phyloP scores from a whole-genome alignment of 2,888 invertebrate species.

The Epinotia ramella region DNA sequence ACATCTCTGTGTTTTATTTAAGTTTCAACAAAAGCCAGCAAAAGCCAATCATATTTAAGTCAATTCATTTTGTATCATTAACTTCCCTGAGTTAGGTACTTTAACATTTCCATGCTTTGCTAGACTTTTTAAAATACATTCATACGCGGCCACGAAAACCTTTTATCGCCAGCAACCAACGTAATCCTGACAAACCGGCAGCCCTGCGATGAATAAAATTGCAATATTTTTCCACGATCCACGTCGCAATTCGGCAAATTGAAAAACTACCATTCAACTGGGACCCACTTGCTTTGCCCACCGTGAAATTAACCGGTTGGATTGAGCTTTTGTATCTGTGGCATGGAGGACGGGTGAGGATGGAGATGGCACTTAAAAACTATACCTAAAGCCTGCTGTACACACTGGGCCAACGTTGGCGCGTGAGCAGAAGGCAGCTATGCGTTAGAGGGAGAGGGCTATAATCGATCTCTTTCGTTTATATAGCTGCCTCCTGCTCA shows the following conservation, averaged over 20 bases:
- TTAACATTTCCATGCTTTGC: background rate
- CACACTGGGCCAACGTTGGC: too few relatives aligned
- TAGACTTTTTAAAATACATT: slow-evolving; percentile 10
- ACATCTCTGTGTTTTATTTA: background rate
- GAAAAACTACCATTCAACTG: slow-evolving; percentile 60
- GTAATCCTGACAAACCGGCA: slow-evolving; percentile 42
- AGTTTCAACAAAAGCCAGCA: background rate
- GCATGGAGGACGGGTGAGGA: background rate
- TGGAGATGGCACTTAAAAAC: slow-evolving; percentile 8
- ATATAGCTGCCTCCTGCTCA: too few relatives aligned
- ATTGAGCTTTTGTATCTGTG: slow-evolving; percentile 23
- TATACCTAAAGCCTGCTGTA: too few relatives aligned
- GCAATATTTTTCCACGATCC: slow-evolving; percentile 59
- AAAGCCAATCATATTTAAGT: too few relatives aligned
- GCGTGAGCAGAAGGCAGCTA: too few relatives aligned
- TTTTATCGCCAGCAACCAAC: slow-evolving; percentile 32
- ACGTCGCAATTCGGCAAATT: slow-evolving; percentile 58
- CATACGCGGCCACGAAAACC: slow-evolving; percentile 19
- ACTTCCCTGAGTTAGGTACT: too few relatives aligned
- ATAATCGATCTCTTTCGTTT: too few relatives aligned
- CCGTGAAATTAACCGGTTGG: slow-evolving; percentile 61
- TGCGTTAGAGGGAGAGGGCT: too few relatives aligned
- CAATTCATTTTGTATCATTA: too few relatives aligned
- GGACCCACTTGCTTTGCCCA: slow-evolving; percentile 60
- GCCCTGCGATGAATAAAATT: slow-evolving; percentile 58